Base-by-base conservation (phyloP, 1,140 invertebrate genomes). In the Eriocheir sinensis region DNA sequence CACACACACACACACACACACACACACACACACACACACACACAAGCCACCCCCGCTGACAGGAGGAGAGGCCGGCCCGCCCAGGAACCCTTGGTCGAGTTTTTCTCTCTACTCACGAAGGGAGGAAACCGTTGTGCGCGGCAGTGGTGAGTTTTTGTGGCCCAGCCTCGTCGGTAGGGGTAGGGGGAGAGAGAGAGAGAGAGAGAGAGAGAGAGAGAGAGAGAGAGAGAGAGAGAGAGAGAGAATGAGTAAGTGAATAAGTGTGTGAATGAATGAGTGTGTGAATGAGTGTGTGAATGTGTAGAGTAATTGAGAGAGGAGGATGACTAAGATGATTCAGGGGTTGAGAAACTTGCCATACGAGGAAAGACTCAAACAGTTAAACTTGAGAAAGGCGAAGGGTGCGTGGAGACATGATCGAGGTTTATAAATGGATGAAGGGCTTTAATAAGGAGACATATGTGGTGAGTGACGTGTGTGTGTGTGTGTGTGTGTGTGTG, bases 181-280 rank as follows among this genome's bases (percentile, higher is more conserved):
- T 21, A n/a, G 60, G 8, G 21, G 6, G 53, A 27, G 8, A 27
- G 6, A 27, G 53, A 72, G 60, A n/a, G 60, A n/a, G 60, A 2
- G 17, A 8, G 60, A n/a, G 60, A n/a, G 21, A 2, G 53, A 27
- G 8, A 27, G 6, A 27, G 53, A 72, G 21, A 72, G 21, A 72
- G 53, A 72, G 53, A 86, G 83, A 86, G 30, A 15, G 9, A 86
- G 83, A 86, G 83, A 86, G 83, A 86, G 83, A 86, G 83, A 86
- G 83, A 86, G n/a, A 21, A 30, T n/a, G 81, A 38, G 85, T 36
- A 34, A 86, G 21, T n/a, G 41, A 86, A 21, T n/a, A 34, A 86
- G 36, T 36, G 41, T 21, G 41, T n/a, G 85, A 40, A n/a, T n/a
- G n/a, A n/a, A n/a, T n/a, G n/a, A n/a, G n/a, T n/a, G n/a, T n/a